Conservation (phyloP, 1,140 invertebrate genomes). For the Musca vetustissima region DNA sequence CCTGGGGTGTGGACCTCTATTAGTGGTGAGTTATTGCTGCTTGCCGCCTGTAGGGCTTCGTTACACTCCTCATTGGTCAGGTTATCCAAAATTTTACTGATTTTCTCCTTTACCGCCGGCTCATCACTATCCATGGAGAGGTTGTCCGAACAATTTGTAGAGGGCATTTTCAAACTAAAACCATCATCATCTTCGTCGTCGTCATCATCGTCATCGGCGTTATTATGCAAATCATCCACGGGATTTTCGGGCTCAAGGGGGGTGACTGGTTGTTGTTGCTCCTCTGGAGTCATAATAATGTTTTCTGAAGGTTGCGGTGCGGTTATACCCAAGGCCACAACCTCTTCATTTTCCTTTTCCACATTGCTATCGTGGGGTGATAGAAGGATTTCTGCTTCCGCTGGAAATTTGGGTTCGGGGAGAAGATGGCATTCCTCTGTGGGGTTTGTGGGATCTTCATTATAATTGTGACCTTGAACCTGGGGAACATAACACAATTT, state of each 20-base stretch:
- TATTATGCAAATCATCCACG: no score
- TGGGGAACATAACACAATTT: neutral
- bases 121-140: conserved; percentile 49
- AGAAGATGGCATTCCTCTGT: neutral
- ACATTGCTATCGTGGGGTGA: no score
- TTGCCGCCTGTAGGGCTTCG: conserved; percentile 43
- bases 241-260: no score
- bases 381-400: neutral
- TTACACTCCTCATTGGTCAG: conserved; percentile 51
- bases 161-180: conserved; percentile 49
- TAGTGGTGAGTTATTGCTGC: conserved; percentile 37
- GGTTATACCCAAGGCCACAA: neutral
- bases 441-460: no score
- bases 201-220: conserved; percentile 22
- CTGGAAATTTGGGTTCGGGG: neutral
- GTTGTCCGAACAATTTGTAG: conserved; percentile 43
- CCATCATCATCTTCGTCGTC: conserved; percentile 51
- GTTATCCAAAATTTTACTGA: conserved; percentile 52
- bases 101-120: conserved; percentile 52
- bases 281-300: no score
- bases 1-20: conserved; percentile 30
- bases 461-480: neutral
- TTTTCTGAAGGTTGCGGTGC: no score
- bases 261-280: no score
- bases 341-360: neutral